These are phyloP conservation scores for Bombus turneri DNA, from an alignment of 1,140 invertebrate species.

Conservation along the genomic window DNA sequence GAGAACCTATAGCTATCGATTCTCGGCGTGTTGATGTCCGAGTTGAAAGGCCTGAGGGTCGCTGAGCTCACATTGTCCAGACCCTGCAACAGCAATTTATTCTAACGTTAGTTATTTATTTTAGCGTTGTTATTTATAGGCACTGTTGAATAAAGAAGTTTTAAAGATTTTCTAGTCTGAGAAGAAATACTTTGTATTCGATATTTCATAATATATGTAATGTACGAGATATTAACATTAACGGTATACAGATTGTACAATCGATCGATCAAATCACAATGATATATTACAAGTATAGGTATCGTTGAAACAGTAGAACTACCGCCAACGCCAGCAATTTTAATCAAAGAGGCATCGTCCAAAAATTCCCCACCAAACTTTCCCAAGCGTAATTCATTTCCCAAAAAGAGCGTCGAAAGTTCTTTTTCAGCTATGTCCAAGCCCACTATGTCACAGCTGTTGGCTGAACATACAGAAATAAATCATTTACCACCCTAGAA, in stretches of 20 bases:
- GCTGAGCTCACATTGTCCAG: slow-evolving; percentile 85
- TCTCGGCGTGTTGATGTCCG: slow-evolving; percentile 86
- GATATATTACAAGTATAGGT: too few relatives aligned
- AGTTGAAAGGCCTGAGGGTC: slow-evolving; percentile 83
- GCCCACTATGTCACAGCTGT: neutral
- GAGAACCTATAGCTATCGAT: slow-evolving; percentile 95
- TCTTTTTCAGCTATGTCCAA: too few relatives aligned
- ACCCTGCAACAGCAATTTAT: slow-evolving; percentile 83
- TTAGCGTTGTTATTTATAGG: too few relatives aligned
- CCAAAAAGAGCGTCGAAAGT: neutral
- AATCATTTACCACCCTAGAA: slow-evolving; percentile 10
- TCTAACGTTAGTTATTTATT: neutral
- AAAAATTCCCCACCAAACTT: neutral
- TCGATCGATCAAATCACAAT: too few relatives aligned
- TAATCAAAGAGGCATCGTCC: neutral
- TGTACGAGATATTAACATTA: too few relatives aligned
- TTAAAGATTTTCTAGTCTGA: neutral
- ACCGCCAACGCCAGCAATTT: neutral
- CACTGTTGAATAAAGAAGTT: neutral
- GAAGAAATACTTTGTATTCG: neutral
- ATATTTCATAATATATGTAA: too few relatives aligned
- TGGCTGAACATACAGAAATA: neutral
- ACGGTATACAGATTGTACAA: too few relatives aligned
- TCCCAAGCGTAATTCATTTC: neutral
- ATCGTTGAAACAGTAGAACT: too few relatives aligned